Base-by-base conservation (phyloP, 2,888 invertebrate genomes). In the Stictocephala bisonia region DNA sequence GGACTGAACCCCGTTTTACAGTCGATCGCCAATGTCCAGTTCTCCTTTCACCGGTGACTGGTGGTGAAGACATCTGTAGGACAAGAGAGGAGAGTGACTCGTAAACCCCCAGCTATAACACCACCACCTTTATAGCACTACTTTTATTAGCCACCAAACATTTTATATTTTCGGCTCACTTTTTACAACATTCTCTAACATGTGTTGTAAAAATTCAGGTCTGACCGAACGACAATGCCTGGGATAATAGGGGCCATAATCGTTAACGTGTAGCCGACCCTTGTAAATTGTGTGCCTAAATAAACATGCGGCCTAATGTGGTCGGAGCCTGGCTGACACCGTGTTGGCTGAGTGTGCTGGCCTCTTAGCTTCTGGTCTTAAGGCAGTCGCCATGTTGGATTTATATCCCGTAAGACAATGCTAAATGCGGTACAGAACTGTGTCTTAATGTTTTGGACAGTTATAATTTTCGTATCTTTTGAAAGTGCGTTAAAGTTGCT, bases 101-200 rank as follows among this genome's bases (percentile, higher is more conserved):
- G 40, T 60, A 60, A 60, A 60, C 60, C 40, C 27, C 27, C 27
- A n/a, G 11, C 64, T 44, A 64, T 64, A 44, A 64, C 44, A 18
- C 41, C 31, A 35, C 44, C 24, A 15, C 26, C 18, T 64, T 60
- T 60, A 60, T 35, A 35, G 60, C 60, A 60, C 22, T 44, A 44
- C 41, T 44, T 60, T 44, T 64, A 64, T 27, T 40, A 44, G 22
- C 64, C 64, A 64, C 64, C 44, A 44, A 64, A 41, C n/a, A n/a
- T 26, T 64, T 64, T 64, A 26, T 26, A 26, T 26, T 64, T 58
- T 64, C 64, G 44, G 64, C 44, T 64, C 64, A 64, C 64, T 64
- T 64, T 64, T 64, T 64, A 64, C 64, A 64, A 64, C 64, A 64
- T 22, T 64, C 44, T 64, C 64, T 24, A 64, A 64, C 41, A 64